phyloP scores from a whole-genome alignment of 2,888 invertebrate genomes.

The Operophtera brumata region DNA sequence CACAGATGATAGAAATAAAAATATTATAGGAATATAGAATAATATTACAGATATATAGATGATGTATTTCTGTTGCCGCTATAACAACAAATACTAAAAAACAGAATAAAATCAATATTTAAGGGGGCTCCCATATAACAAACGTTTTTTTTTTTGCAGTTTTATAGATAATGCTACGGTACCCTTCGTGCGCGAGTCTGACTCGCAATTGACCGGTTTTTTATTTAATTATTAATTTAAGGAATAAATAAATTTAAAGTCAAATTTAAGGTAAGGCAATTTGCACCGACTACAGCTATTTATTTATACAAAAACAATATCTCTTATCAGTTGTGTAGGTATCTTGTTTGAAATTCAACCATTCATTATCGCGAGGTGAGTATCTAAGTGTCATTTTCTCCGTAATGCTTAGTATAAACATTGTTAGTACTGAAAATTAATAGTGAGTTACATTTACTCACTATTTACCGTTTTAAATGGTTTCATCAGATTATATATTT shows the following conservation, averaged over 20 bases:
- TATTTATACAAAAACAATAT: background rate
- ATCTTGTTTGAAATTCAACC: background rate
- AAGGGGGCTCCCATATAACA: too few relatives aligned
- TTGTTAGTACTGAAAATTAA: background rate
- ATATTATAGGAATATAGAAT: too few relatives aligned
- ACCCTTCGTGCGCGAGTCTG: too few relatives aligned
- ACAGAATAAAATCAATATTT: too few relatives aligned
- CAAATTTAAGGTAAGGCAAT: background rate
- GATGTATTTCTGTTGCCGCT: too few relatives aligned
- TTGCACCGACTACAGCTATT: background rate
- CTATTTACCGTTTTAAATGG: background rate
- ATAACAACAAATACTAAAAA: too few relatives aligned
- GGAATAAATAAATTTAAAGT: background rate
- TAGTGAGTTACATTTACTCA: background rate
- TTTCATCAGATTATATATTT: background rate
- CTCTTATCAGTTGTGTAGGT: background rate
- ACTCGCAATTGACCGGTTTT: too few relatives aligned
- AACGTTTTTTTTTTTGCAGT: too few relatives aligned
- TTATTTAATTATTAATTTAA: background rate
- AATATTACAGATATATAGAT: too few relatives aligned
- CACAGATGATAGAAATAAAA: too few relatives aligned
- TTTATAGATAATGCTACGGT: too few relatives aligned
- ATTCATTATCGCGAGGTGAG: constrained; percentile 5
- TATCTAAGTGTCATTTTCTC: constrained; percentile 14
- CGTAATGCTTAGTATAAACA: background rate